Conservation (phyloP, 2,888 invertebrate genomes). For the Cephus pygmeus region DNA sequence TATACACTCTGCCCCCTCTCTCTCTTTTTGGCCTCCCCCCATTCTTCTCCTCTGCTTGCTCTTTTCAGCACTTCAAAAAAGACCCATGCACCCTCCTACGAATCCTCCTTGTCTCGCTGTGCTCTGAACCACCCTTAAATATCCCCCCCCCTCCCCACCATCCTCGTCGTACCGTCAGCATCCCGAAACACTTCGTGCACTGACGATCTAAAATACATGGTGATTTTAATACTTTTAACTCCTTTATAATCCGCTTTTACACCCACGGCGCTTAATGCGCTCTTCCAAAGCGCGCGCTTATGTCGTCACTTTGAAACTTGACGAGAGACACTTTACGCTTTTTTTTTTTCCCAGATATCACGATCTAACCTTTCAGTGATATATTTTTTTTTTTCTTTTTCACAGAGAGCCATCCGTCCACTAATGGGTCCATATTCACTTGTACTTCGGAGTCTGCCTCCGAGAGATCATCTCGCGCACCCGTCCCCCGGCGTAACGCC, state of each 20-base stretch:
- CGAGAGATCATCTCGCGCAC: no score
- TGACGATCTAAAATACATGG: constrained; percentile 51
- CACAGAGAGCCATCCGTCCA: no score
- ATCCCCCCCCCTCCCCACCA: constrained; percentile 5
- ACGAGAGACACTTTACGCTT: no score
- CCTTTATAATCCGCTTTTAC: constrained; percentile 58
- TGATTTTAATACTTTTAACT: constrained; percentile 64
- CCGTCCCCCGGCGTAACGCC: no score
- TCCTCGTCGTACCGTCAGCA: constrained; percentile 5
- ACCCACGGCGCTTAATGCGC: no score
- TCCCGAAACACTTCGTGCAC: constrained; percentile 3
- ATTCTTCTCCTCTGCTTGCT: background rate
- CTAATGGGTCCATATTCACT: no score
- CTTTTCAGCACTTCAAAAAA: background rate
- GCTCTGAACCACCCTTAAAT: constrained; percentile 32
- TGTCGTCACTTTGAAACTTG: no score
- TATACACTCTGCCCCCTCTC: constrained; percentile 52
- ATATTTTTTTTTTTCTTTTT: no score
- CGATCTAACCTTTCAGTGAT: no score
- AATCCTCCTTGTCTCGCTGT: constrained; percentile 21
- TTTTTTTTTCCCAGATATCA: no score
- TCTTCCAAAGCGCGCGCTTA: no score
- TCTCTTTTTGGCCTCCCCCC: background rate
- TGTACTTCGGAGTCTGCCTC: no score
- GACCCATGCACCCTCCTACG: background rate